These are phyloP conservation scores for Lutjanus erythropterus DNA, from an alignment of 2,113 vertebrate genomes.

Conservation along the genomic window DNA sequence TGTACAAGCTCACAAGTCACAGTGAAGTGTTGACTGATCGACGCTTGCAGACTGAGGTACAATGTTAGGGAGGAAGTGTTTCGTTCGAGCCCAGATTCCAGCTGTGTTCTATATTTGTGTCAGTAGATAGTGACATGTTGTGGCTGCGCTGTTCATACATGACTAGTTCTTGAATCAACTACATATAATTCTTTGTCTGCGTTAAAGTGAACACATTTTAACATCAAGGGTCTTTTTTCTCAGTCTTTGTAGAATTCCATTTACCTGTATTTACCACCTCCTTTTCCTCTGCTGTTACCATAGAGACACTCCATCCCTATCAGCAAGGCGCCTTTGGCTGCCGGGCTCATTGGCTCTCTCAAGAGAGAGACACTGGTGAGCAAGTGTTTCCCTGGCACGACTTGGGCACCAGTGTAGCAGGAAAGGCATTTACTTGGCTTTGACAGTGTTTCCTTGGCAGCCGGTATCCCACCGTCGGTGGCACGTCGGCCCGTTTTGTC, in stretches of 20 bases:
- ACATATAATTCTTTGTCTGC: background rate
- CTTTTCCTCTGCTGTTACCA: conserved; percentile 83
- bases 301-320: conserved; percentile 85
- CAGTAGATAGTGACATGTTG: background rate
- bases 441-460: conserved; percentile 75
- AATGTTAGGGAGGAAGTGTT: background rate
- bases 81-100: background rate
- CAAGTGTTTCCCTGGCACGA: conserved; percentile 74
- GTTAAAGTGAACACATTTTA: conserved; percentile 53
- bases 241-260: conserved; percentile 76
- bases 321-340: conserved; percentile 82
- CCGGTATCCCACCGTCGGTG: conserved; percentile 43
- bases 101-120: background rate
- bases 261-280: conserved; percentile 83
- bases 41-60: background rate
- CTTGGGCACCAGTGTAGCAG: conserved; percentile 54
- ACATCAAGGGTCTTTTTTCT: conserved; percentile 58
- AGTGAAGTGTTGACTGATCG: background rate
- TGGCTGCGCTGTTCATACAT: too few relatives aligned
- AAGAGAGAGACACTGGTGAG: conserved; percentile 76
- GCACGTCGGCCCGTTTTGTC: conserved; percentile 69
- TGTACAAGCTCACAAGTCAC: background rate
- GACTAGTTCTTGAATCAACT: too few relatives aligned
- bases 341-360: conserved; percentile 74
- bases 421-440: conserved; percentile 70